Conservation (phyloP, 2,888 invertebrate species). For the Aproaerema taeniolella region DNA sequence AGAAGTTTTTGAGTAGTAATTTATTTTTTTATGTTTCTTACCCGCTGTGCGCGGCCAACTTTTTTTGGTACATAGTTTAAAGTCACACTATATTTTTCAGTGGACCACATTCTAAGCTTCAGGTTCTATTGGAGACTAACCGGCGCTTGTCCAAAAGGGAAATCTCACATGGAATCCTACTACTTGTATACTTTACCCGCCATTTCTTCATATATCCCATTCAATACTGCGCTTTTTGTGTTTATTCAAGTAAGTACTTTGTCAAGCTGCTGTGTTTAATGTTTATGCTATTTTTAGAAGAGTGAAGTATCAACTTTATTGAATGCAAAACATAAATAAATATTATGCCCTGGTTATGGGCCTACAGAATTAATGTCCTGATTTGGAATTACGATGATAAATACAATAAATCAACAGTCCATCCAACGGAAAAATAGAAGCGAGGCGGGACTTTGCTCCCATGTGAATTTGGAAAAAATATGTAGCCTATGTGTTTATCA, state of each 20-base stretch:
- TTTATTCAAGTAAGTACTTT: neutral
- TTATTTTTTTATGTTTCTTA: neutral
- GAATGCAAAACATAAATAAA: neutral
- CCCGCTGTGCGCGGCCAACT: neutral
- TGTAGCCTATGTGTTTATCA: too few species aligned
- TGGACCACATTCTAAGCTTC: conserved; percentile 3
- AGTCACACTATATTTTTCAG: conserved; percentile 3
- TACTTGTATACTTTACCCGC: conserved; percentile 10
- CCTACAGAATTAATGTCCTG: too few species aligned
- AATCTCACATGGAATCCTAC: conserved; percentile 4
- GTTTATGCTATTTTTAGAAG: too few species aligned
- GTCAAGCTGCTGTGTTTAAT: too few species aligned
- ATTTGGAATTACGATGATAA: too few species aligned
- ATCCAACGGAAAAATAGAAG: too few species aligned
- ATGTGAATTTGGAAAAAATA: too few species aligned
- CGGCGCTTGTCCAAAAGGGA: conserved; percentile 4
- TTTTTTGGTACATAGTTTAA: neutral
- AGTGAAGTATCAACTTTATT: neutral
- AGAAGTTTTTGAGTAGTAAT: neutral
- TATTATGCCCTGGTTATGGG: neutral
- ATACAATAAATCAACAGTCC: too few species aligned
- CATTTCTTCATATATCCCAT: neutral
- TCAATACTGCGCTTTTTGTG: neutral
- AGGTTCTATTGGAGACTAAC: conserved; percentile 10
- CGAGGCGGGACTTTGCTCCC: too few species aligned